Conservation (phyloP, 23 tunicate species). For the Botrylloides violaceus region DNA sequence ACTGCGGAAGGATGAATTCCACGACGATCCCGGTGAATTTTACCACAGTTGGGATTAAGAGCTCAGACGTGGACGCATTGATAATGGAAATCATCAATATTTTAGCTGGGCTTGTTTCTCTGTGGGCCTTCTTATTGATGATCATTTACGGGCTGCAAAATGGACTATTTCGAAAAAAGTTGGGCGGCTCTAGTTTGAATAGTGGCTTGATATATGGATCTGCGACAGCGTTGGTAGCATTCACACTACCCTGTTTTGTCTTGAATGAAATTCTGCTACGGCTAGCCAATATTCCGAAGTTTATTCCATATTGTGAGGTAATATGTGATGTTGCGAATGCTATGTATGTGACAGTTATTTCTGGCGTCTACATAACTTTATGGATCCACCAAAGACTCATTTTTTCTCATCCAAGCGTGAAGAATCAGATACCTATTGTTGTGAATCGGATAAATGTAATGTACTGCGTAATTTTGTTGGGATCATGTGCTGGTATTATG, state of each 20-base stretch:
- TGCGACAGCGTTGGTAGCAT: not conserved
- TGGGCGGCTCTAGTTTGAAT: not conserved
- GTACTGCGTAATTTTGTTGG: not conserved
- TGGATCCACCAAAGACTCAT: slow-evolving; percentile 1
- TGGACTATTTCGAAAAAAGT: not conserved
- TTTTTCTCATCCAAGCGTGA: not conserved
- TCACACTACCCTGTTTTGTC: not conserved
- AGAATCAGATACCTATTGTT: not conserved
- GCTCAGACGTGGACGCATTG: too few species aligned
- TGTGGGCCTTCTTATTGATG: not conserved
- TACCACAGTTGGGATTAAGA: too few species aligned
- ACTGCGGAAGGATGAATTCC: too few species aligned
- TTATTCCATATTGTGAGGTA: not conserved
- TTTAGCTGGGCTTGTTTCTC: not conserved
- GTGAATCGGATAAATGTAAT: not conserved
- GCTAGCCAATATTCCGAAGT: not conserved
- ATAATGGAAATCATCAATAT: not conserved
- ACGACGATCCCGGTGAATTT: too few species aligned
- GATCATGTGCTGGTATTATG: not conserved
- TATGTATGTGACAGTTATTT: not conserved
- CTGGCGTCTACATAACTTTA: not conserved
- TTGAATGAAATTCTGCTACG: not conserved
- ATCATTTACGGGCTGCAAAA: not conserved
- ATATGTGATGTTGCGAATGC: not conserved
- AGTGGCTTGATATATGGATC: not conserved